Base-by-base conservation (phyloP, 2,797 vertebrate species). In the Sebastes oblongus region DNA sequence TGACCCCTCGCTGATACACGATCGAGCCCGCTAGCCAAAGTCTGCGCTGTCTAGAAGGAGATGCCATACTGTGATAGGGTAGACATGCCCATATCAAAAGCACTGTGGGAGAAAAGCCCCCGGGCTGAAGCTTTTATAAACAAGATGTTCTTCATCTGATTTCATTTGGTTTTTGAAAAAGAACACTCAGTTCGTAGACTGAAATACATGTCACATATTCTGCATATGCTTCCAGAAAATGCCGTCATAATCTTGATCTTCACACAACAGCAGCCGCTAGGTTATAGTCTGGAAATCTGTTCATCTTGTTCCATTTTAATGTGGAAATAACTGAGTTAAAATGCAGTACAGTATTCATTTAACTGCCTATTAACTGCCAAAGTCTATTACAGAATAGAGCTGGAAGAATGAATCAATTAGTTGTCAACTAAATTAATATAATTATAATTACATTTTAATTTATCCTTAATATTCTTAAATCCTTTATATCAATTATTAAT, bases 1-100 rank as follows among this genome's bases (percentile, higher is more conserved):
- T 32, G 76, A 89, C 60, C 76, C 66, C 59, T 69, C 73, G 56
- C 54, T 72, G 80, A 86, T 52, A n/a, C 39, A 56, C 22, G 22
- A 42, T 7, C 56, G 4, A 66, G 67, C 7, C 42, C 24, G 27
- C 54, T 8, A 11, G 39, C 54, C 27, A 83, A 87, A 81, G 50
- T 65, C 54, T 75, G 76, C 1, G 0, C 11, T 14, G 66, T 80
- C 67, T 84, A 46, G 71, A 62, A 62, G 36, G 56, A 84, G 65
- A 86, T 60, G 66, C 77, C 27, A 77, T 39, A 71, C 59, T 64
- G 36, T 24, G 86, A 0, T 78, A 25, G 11, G 64, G 54, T 34
- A 39, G 66, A 22, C 76, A 64, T 50, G 55, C 36, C 62, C 46
- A 66, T 13, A n/a, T 61, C 42, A 69, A 62, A 4, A 65, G 29